Base-by-base conservation (phyloP, 2,888 invertebrate genomes). In the Drosophila rubida region DNA sequence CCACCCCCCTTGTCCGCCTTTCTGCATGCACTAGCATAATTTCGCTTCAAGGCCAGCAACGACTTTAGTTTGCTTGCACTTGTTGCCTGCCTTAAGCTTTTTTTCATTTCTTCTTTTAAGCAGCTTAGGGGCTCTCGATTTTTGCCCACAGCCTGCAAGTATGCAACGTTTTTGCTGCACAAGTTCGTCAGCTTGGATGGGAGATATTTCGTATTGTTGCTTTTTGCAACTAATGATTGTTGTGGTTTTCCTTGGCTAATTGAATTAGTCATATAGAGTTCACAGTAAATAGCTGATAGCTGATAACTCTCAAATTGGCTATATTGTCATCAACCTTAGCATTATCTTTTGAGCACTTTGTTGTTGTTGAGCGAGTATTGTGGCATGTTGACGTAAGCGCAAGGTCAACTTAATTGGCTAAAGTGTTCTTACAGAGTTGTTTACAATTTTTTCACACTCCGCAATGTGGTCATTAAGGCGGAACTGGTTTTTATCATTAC, bases 381-480 rank as follows among this genome's bases (percentile, higher is more conserved):
- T 41, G 46, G 41, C 65, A 46, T 60, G 32, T 59, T 58, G 67
- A 50, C 62, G 60, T 39, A 67, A 50, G 30, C 45, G 27, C 76
- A 75, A 75, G 76, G 71, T 63, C 63, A 70, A 44, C 53, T 42
- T 71, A 60, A 61, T 69, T 74, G 73, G 50, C 71, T 62, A 53
- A 49, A 65, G 41, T 41, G 42, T 67, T 71, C 74, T 75, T 66
- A 70, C 61, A 73, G 27, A 32, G 41, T 53, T 75, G 71, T 71
- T 75, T 71, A 75, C 75, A 51, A 65, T 69, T 54, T 46, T 66
- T 72, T 69, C 65, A 75, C 75, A 74, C 75, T 75, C 58, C 30
- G 41, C 67, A 60, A 68, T 54, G 57, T 71, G 71, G 76, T 76
- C 68, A 64, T 76, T 71, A 59, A 63, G 44, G 60, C 77, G 63